Conservation (phyloP, 2,113 vertebrate species). For the Pterocles orientalis region DNA sequence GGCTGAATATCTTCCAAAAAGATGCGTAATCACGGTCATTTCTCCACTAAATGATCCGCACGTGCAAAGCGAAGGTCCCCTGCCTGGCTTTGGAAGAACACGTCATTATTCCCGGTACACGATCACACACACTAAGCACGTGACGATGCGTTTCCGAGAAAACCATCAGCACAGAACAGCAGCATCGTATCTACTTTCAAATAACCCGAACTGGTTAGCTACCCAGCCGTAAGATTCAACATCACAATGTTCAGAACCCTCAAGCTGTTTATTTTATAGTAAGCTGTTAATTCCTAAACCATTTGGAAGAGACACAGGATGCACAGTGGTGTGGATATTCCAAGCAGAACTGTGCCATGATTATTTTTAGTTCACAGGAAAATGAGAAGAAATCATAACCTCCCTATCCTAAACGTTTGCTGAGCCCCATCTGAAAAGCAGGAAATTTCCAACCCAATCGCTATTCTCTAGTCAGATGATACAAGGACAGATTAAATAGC, state of each 20-base stretch:
- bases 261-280: neutral
- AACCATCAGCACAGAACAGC: neutral
- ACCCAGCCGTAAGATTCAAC: neutral
- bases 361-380: neutral
- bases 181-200: neutral
- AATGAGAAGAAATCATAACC: neutral
- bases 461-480: neutral
- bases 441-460: neutral
- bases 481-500: neutral
- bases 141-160: neutral
- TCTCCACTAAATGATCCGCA: neutral
- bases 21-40: neutral
- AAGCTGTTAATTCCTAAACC: neutral
- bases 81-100: neutral
- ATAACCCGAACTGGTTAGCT: neutral
- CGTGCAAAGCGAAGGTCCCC: neutral
- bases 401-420: neutral
- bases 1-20: neutral
- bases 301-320: neutral
- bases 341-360: neutral
- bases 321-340: neutral
- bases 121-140: rapidly evolving
- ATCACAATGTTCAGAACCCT: neutral
- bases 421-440: neutral
- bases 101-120: neutral